A percentile compares a stretch with the other conserved stretches of the same genome.
Evolutionary conservation across 2,888 invertebrate species (phyloP).

Genomic region (Drosophila fulvimacula): DNA sequence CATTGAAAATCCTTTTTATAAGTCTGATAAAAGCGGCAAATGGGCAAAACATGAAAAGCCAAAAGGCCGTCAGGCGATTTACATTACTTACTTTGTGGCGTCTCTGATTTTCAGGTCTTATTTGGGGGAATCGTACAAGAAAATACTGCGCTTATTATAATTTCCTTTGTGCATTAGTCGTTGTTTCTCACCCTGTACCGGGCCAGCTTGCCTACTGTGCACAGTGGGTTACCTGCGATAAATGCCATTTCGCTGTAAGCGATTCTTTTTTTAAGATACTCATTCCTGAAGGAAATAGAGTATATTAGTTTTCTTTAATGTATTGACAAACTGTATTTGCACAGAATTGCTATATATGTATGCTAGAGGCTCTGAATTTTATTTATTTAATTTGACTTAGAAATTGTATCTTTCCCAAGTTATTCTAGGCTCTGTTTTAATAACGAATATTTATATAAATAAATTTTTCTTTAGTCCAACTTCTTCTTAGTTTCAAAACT

Average conservation of each 20-base stretch:
- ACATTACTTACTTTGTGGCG: slow-evolving; percentile 76
- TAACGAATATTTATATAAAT: no score
- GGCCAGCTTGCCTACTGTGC: slow-evolving; percentile 62
- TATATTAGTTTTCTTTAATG: background rate
- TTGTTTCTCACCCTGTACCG: slow-evolving; percentile 5
- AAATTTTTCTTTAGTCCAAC: no score
- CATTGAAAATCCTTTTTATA: slow-evolving; percentile 77
- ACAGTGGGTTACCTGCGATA: slow-evolving; percentile 70
- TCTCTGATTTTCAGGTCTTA: slow-evolving; percentile 49
- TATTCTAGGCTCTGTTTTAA: no score
- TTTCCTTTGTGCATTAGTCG: slow-evolving; percentile 70
- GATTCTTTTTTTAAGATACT: slow-evolving; percentile 21
- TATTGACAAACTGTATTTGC: background rate
- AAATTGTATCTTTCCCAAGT: no score
- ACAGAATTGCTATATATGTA: no score
- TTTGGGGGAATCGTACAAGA: slow-evolving; percentile 52
- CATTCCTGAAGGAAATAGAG: background rate
- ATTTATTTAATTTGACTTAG: no score
- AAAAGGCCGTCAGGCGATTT: slow-evolving; percentile 63
- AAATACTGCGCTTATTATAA: slow-evolving; percentile 74
- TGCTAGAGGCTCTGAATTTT: no score
- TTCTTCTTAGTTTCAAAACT: no score
- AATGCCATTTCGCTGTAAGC: slow-evolving; percentile 61
- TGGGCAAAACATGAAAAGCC: slow-evolving; percentile 45
- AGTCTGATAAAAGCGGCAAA: slow-evolving; percentile 62